Evolutionary conservation across 2,113 vertebrate species (phyloP), one percentile per base, ranked within the genome.

Genomic region (Entelurus aequoreus): DNA sequence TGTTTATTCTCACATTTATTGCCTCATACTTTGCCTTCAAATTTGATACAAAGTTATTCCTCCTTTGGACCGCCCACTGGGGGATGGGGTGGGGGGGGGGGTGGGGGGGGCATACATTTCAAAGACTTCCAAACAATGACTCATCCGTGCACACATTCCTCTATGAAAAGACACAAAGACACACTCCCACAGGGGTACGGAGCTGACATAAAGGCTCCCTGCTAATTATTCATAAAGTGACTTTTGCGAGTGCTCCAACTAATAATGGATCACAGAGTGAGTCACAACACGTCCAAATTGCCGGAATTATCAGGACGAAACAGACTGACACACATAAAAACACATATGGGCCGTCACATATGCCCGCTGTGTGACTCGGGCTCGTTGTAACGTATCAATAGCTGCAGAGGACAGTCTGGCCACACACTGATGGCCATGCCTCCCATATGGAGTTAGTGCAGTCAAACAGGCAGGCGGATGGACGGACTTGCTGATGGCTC

Each of bases 141-240:
- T 76, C 84, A 81, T 69, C 60, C 50, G 11, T 38, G 48, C 72
- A 74, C 66, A 74, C 65, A 70, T 76, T 65, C 44, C 62, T 64
- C 56, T 56, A 21, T 71, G 70, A 76, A 77, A 79, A 78, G 51
- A 62, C 57, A 55, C 44, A 50, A 59, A 66, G 47, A 53, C 64
- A 59, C 59, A 51, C 82, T 74, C 78, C 73, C 59, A 70, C 75
- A 49, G 78, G 70, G 67, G 60, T 67, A 35, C 59, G 55, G 65
- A 79, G 72, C 6, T 53, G 75, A 79, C 78, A 79, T 79, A 80
- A 84, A 80, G 75, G 73, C 69, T 83, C 75, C 78, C 64, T 78
- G 74, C 82, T 86, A 84, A 82, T 84, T 83, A 82, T 77, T 86
- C 73, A 84, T 72, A 83, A 84, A 84, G 82, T 84, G 78, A 83